A percentile compares a stretch with the other conserved stretches of the same genome.
Evolutionary conservation across 2,797 vertebrate species (phyloP).

Genomic region (Anisognathus igniventris): DNA sequence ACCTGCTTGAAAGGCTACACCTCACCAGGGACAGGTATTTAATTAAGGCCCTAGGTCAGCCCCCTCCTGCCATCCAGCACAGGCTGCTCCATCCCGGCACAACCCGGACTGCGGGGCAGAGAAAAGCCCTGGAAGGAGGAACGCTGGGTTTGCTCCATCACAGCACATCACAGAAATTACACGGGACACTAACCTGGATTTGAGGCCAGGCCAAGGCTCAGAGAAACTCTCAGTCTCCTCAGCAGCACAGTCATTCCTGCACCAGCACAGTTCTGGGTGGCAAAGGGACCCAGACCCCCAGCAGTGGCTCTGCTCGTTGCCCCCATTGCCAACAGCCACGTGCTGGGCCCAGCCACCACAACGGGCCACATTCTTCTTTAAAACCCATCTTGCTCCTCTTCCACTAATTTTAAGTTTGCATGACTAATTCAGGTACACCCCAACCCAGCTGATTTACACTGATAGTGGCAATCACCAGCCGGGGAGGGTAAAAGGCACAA

Average conservation of each 20-base stretch:
- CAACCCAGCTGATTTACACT: background rate
- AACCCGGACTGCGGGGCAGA: accelerated
- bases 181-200: background rate
- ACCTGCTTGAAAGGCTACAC: background rate
- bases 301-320: background rate
- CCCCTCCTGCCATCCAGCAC: background rate
- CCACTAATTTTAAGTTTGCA: background rate
- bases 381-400: background rate
- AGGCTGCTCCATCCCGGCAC: background rate
- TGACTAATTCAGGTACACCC: background rate
- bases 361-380: accelerated
- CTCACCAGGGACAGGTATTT: background rate
- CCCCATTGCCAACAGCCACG: accelerated
- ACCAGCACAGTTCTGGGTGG: background rate
- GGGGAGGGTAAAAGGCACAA: background rate
- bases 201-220: background rate
- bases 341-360: background rate
- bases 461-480: background rate
- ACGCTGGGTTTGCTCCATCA: background rate
- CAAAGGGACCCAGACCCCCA: background rate
- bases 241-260: background rate
- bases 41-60: background rate
- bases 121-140: background rate
- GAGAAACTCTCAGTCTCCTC: conserved; percentile 21
- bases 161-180: conserved; percentile 8